Percentiles rank a stretch among this genome's conserved stretches.
Evolutionary conservation across 2,113 vertebrate genomes (phyloP).

Genomic region (Indicator indicator): DNA sequence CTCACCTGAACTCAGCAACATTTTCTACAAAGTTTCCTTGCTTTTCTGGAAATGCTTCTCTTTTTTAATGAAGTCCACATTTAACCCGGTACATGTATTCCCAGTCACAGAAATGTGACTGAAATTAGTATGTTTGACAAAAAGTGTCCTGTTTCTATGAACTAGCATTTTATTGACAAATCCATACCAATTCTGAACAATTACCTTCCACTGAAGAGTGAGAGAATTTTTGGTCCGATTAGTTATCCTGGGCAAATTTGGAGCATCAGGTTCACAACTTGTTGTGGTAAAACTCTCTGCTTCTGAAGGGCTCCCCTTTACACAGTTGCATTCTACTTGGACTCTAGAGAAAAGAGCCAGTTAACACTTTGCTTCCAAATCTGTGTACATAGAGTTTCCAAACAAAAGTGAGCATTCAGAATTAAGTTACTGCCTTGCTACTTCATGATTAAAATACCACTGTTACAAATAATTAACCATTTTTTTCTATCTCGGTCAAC

Average conservation of each 20-base stretch:
- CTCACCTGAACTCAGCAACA: background rate
- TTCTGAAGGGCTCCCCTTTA: constrained; percentile 90
- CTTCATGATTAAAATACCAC: background rate
- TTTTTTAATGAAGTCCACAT: background rate
- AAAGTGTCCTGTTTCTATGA: background rate
- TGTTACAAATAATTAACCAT: background rate
- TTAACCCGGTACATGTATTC: background rate
- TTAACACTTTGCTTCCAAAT: background rate
- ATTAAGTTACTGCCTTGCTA: background rate
- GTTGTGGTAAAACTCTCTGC: constrained; percentile 90
- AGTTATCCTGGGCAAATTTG: constrained; percentile 88
- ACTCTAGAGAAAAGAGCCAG: constrained; percentile 79
- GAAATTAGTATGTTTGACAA: background rate
- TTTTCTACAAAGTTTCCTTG: background rate
- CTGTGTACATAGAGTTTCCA: background rate
- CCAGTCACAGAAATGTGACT: background rate
- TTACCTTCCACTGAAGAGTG: constrained; percentile 92
- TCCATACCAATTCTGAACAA: background rate
- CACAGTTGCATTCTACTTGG: constrained; percentile 85
- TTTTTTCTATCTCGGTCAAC: background rate
- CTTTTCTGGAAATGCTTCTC: background rate
- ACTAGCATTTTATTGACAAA: background rate
- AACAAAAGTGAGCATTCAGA: background rate
- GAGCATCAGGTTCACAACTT: constrained; percentile 91
- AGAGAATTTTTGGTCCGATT: constrained; percentile 94